Base-by-base conservation (phyloP, 1,140 invertebrate genomes). In the Melitaea cinxia region DNA sequence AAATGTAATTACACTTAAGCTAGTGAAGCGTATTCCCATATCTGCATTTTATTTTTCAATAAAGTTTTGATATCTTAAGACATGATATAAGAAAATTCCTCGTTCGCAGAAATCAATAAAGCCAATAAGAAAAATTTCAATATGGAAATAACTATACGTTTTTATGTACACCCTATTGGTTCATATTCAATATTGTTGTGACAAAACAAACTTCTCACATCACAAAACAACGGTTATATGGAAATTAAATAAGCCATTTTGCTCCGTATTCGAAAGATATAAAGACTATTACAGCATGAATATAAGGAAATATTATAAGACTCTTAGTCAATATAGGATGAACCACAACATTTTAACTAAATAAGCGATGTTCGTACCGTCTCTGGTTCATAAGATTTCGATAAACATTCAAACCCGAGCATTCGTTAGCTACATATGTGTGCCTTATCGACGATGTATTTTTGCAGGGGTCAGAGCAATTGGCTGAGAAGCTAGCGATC, bases 171-270 rank as follows among this genome's bases (percentile, higher is more conserved):
- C 28, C 33, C 37, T 65, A 30, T 57, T 57, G 62, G 54, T 54
- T 45, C 52, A 50, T 54, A 65, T 65, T 55, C 54, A 65, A 65
- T 57, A 65, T 66, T 59, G 64, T 54, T 53, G 33, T 42, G 50
- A 26, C 49, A 60, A 60, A 66, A 60, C 39, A 49, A 66, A 66
- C 57, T 60, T 66, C 15, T 24, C 52, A 52, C 54, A 15, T 52
- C 62, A 58, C 28, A 57, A 65, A 33, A 65, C 37, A 33, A 52
- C 26, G 5, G 21, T 50, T 37, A 24, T 14, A 21, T 30, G 30
- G 6, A 26, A 14, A 30, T 26, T 49, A 21, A 17, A 19, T 10
- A 64, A 50, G 45, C 14, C 15, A n/a, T 39, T 33, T 17, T 14
- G 0, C 15, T 2, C 5, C 17, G 28, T 64, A 56, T 50, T 24